Conservation (phyloP, 1,140 invertebrate genomes). For the Idris sp. region DNA sequence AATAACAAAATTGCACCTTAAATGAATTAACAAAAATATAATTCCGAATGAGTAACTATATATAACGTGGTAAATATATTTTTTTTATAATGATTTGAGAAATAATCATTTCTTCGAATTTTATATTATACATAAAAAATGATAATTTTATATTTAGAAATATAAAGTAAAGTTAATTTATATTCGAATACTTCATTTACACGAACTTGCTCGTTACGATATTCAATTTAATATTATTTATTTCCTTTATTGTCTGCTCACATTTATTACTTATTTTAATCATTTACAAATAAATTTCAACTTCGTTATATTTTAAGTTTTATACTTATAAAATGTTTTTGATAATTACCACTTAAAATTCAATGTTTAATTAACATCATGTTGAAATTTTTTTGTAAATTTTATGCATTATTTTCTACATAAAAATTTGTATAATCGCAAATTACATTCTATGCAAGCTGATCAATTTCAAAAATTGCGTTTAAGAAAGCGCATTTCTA, state of each 20-base stretch:
- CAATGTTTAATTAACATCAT: background rate
- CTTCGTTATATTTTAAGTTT: background rate
- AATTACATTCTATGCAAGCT: slow-evolving; percentile 41
- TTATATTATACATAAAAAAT: slow-evolving; percentile 40
- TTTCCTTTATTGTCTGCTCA: slow-evolving; percentile 76
- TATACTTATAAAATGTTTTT: too few species aligned
- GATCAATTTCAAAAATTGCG: slow-evolving; percentile 16
- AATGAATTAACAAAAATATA: slow-evolving; percentile 25
- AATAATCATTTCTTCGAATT: slow-evolving; percentile 1
- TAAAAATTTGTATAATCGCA: slow-evolving; percentile 7
- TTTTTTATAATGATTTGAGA: slow-evolving; percentile 1
- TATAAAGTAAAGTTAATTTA: slow-evolving; percentile 22
- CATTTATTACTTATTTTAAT: slow-evolving; percentile 70
- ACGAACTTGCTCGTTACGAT: slow-evolving; percentile 25
- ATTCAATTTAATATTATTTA: slow-evolving; percentile 65
- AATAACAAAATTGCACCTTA: slow-evolving; percentile 20
- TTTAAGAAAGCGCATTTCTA: slow-evolving; percentile 33
- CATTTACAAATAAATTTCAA: slow-evolving; percentile 32
- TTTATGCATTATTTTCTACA: slow-evolving; percentile 2
- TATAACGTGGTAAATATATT: too few species aligned
- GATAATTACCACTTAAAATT: background rate
- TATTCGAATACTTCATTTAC: slow-evolving; percentile 44
- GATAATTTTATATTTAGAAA: background rate
- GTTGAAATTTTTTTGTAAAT: slow-evolving; percentile 17
- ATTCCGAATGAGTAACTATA: slow-evolving; percentile 29